Base-by-base conservation (phyloP, 1,140 invertebrate species). In the Papilio xuthus region DNA sequence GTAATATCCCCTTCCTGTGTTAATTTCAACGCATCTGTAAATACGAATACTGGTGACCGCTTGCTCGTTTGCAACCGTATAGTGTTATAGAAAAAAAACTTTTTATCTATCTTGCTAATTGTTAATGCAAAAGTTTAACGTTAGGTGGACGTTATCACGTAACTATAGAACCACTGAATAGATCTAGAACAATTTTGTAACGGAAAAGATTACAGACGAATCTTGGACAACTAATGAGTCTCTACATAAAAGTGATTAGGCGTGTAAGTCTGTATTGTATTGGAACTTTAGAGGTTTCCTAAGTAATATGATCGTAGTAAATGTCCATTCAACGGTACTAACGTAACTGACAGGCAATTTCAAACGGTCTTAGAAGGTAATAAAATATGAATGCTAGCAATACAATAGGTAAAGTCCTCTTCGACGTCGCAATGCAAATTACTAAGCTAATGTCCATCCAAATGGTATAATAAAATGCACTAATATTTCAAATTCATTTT, bases 381-480 rank as follows among this genome's bases (percentile, higher is more conserved):
- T 28, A 67, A 67, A 67, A 10, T 67, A 67, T 67, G 60, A 28
- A 67, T 32, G 26, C 26, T 67, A 28, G 60, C 60, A 28, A 28
- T 12, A 67, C 60, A 67, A 67, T 67, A 60, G 60, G 10, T 28
- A 56, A 56, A 56, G 53, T 23, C 13, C 13, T 50, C 12, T 67
- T 4, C 60, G 60, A 67, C 26, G 12, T 67, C 26, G 60, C 60
- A 67, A 67, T 67, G 26, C 60, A 67, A 26, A 67, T 67, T 67
- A 32, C 23, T 32, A 13, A 18, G 26, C 13, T 67, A 67, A 67
- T 67, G 60, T 67, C 60, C 10, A 6, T 67, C 10, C 13, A 67
- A 67, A 67, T 67, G 60, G 1, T 67, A 28, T 63, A 63, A 26
- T 67, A 67, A 67, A 67, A 28, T 67, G 13, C 60, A 67, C 23